phyloP scores from a whole-genome alignment of 1,140 invertebrate species.

The Meloidogyne exigua region DNA sequence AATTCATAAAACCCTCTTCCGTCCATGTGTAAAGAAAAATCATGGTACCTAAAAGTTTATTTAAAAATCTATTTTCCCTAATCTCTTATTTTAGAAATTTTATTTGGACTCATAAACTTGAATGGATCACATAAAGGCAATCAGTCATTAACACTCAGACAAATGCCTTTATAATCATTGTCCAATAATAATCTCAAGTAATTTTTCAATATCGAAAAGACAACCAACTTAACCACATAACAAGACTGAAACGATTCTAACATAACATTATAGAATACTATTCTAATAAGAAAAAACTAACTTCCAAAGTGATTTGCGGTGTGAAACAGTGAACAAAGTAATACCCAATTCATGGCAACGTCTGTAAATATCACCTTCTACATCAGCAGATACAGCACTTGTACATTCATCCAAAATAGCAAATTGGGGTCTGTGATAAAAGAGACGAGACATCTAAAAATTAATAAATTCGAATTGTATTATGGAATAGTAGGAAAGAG shows the following conservation, averaged over 20 bases:
- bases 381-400: conserved; percentile 89
- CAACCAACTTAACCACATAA: background rate
- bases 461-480: background rate
- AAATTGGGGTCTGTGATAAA: conserved; percentile 94
- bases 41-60: conserved; percentile 75
- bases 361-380: conserved; percentile 93
- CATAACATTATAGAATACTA: too few species aligned
- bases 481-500: background rate
- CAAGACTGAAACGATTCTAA: too few species aligned
- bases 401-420: conserved; percentile 98
- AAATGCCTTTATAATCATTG: conserved; percentile 78
- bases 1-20: conserved; percentile 84
- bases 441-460: conserved; percentile 84
- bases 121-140: background rate
- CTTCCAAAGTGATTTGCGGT: conserved; percentile 86
- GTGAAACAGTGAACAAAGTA: conserved; percentile 92
- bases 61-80: background rate
- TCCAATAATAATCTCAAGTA: conserved; percentile 74
- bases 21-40: conserved; percentile 88
- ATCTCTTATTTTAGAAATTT: background rate
- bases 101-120: background rate
- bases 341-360: conserved; percentile 84
- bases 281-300: conserved; percentile 64
- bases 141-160: background rate
- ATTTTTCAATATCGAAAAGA: background rate